Base-by-base conservation (phyloP, 92 coral and sea anemone genomes). In the Scolanthus callimorphus region DNA sequence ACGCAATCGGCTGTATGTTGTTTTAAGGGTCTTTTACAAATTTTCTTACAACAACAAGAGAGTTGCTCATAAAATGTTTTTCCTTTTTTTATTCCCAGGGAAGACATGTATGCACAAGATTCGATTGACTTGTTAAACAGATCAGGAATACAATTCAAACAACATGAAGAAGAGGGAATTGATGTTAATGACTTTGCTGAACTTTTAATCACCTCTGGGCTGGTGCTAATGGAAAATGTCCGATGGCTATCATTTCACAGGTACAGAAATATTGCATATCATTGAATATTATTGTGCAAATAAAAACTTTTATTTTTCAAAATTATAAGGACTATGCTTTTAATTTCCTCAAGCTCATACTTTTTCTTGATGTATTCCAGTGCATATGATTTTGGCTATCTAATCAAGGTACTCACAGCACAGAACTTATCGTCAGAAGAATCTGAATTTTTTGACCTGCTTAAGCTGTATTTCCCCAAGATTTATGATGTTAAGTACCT, bases 161-260 rank as follows among this genome's bases (percentile, higher is more conserved):
- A 79, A 49, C 98, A 92, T 38, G 98, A 92, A 68, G 98, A 92
- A 49, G 96, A 92, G 49, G 98, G 98, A 65, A 88, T 92, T 34
- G 96, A 92, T 50, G 98, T 92, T 19, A 78, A 85, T 65, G 86
- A 92, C 60, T 92, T 92, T 84, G 98, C 98, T 15, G 98, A 92
- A 53, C 88, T 92, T 47, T 80, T 92, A 19, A 88, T 84, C 31
- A 92, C 98, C 25, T 92, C 98, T 60, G 98, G 98, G 1, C 85
- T 92, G 55, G 92, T 92, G 17, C 74, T 92, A 39, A 85, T 75
- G 51, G 96, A 84, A 62, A 96, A 92, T 61, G 88, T 92, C 55
- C 88, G 83, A 52, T 92, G 98, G 98, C 75, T 92, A n/a, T 92
- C 98, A 56, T 92, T 92, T 77, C 98, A 92, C 58, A 92, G 98